These are phyloP conservation scores for Synanthedon tipuliformis DNA, from an alignment of 2,888 invertebrate genomes.

Conservation along the genomic window DNA sequence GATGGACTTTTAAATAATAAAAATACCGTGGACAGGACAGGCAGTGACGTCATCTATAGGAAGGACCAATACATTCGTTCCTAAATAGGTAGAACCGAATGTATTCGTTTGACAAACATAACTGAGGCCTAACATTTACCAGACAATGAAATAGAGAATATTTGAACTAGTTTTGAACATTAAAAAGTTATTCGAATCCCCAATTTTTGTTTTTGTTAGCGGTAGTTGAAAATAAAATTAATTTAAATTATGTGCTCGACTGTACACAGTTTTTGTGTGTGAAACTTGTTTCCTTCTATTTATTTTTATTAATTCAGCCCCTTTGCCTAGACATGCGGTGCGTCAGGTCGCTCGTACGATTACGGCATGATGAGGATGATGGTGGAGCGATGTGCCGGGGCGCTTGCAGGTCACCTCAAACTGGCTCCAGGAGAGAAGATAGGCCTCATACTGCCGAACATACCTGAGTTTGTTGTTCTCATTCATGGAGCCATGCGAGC, in stretches of 20 bases:
- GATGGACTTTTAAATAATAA: no score
- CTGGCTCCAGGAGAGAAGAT: conserved; percentile 73
- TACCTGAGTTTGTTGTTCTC: conserved; percentile 76
- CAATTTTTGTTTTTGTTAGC: no score
- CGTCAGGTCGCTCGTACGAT: conserved; percentile 74
- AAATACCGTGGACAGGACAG: no score
- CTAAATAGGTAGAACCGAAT: no score
- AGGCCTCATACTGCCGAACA: conserved; percentile 76
- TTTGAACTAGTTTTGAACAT: no score
- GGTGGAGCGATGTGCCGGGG: conserved; percentile 69
- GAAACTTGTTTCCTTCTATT: conserved; percentile 7
- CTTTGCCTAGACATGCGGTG: conserved; percentile 73
- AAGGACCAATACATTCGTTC: no score
- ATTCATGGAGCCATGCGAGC: conserved; percentile 76
- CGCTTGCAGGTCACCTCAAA: conserved; percentile 65
- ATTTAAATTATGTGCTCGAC: conserved; percentile 18
- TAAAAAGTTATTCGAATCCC: no score
- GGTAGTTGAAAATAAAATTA: no score
- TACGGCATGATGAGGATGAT: conserved; percentile 72
- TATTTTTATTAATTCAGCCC: conserved; percentile 10
- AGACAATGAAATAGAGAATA: no score
- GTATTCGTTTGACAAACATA: no score
- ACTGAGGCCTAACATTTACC: no score
- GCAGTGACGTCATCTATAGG: no score
- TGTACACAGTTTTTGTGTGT: conserved; percentile 6